Evolutionary conservation across 2,888 invertebrate genomes (phyloP).

Genomic region (Ptychoptera albimana): DNA sequence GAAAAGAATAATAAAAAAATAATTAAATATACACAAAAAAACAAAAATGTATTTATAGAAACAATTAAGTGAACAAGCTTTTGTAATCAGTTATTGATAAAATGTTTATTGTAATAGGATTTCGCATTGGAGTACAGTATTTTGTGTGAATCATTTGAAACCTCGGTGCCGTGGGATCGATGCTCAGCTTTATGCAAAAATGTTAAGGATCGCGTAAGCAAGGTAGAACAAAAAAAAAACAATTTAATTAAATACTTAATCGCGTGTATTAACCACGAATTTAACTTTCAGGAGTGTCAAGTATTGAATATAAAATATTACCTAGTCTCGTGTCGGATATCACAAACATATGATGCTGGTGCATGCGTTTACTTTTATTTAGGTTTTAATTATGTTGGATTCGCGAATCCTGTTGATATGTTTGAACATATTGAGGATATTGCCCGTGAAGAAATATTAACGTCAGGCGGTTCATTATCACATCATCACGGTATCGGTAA

Average conservation of each 20-base stretch:
- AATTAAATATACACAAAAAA: too few species aligned
- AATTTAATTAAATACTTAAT: too few species aligned
- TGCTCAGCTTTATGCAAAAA: conserved; percentile 71
- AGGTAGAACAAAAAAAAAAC: conserved; percentile 25
- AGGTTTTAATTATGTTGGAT: conserved; percentile 52
- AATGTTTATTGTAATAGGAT: conserved; percentile 42
- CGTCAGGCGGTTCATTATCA: conserved; percentile 65
- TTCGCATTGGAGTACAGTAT: conserved; percentile 74
- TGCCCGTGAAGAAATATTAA: conserved; percentile 83
- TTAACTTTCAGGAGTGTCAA: conserved; percentile 36
- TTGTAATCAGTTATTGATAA: too few species aligned
- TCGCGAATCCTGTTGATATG: conserved; percentile 52
- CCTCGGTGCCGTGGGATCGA: conserved; percentile 94
- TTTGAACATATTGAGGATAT: conserved; percentile 78
- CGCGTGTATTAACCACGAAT: too few species aligned
- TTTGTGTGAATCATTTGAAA: conserved; percentile 95
- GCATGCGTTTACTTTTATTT: conserved; percentile 95
- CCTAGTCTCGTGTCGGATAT: conserved; percentile 68
- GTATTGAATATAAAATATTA: conserved; percentile 41
- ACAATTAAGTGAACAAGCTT: too few species aligned
- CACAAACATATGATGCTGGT: conserved; percentile 94
- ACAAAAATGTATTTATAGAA: too few species aligned
- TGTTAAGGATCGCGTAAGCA: conserved; percentile 65
- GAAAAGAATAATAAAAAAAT: too few species aligned
- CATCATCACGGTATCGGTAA: conserved; percentile 98